These are phyloP conservation scores for Lateolabrax maculatus DNA, from an alignment of 2,797 vertebrate genomes.

Conservation along the genomic window DNA sequence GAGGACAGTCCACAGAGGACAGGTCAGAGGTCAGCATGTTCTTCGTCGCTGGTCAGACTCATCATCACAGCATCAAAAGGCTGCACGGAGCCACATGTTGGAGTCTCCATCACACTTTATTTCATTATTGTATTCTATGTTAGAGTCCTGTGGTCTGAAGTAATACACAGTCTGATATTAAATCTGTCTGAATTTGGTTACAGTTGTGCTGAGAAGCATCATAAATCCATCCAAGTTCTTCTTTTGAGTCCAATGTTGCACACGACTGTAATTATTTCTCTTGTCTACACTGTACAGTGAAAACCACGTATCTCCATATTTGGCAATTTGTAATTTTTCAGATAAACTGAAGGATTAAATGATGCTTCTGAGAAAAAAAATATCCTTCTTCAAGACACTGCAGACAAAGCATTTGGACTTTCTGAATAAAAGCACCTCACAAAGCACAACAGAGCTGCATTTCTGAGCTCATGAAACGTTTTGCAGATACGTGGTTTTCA, in stretches of 20 bases:
- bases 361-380: background rate
- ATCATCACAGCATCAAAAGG: slow-evolving; percentile 78
- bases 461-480: background rate
- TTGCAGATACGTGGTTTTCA: background rate
- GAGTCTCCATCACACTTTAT: background rate
- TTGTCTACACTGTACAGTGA: background rate
- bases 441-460: background rate
- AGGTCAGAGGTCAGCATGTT: slow-evolving; percentile 88
- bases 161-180: background rate
- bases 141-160: background rate
- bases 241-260: background rate
- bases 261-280: background rate
- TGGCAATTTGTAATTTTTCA: background rate
- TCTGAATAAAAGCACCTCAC: background rate
- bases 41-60: slow-evolving; percentile 65
- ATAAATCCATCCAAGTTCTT: background rate
- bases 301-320: background rate
- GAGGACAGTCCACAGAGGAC: slow-evolving; percentile 31
- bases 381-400: background rate
- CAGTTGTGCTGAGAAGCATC: background rate
- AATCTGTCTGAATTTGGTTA: background rate
- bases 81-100: slow-evolving; percentile 35
- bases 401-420: background rate
- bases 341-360: background rate
- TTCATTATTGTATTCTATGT: background rate